Conservation (phyloP, 2,888 invertebrate species). For the Pristionchus japonicus region DNA sequence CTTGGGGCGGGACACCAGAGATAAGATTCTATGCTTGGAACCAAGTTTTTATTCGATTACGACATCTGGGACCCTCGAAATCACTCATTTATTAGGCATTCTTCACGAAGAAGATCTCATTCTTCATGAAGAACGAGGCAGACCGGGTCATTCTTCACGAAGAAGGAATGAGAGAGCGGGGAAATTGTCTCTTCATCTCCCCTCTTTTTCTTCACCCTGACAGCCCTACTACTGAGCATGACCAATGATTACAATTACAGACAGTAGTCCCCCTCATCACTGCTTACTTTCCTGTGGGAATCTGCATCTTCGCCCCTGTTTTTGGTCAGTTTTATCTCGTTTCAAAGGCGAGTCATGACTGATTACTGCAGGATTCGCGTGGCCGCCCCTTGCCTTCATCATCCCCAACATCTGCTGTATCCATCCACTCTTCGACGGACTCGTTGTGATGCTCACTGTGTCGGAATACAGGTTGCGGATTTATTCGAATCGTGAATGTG, state of each 20-base stretch:
- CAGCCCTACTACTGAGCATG: too few relatives aligned
- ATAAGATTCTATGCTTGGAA: too few relatives aligned
- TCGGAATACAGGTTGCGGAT: slow-evolving; percentile 6
- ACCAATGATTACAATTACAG: not conserved
- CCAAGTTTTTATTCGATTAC: too few relatives aligned
- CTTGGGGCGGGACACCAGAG: too few relatives aligned
- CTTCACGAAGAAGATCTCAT: too few relatives aligned
- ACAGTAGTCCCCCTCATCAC: not conserved
- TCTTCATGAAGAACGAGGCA: too few relatives aligned
- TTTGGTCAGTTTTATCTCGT: not conserved
- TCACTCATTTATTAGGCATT: too few relatives aligned
- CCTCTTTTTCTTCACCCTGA: too few relatives aligned
- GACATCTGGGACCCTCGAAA: too few relatives aligned
- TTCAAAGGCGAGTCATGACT: not conserved
- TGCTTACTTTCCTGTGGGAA: not conserved
- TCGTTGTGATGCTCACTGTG: slow-evolving; percentile 14
- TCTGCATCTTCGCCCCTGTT: not conserved
- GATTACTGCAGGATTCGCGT: not conserved
- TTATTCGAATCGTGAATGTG: not conserved
- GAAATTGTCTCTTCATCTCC: too few relatives aligned
- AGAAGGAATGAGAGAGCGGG: too few relatives aligned
- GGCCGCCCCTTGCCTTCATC: slow-evolving; percentile 10
- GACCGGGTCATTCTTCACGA: too few relatives aligned
- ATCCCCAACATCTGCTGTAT: slow-evolving; percentile 31
- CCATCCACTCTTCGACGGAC: slow-evolving; percentile 11